These are phyloP conservation scores for Neoniphon sammara DNA, from an alignment of 2,797 vertebrate species.

Conservation along the genomic window DNA sequence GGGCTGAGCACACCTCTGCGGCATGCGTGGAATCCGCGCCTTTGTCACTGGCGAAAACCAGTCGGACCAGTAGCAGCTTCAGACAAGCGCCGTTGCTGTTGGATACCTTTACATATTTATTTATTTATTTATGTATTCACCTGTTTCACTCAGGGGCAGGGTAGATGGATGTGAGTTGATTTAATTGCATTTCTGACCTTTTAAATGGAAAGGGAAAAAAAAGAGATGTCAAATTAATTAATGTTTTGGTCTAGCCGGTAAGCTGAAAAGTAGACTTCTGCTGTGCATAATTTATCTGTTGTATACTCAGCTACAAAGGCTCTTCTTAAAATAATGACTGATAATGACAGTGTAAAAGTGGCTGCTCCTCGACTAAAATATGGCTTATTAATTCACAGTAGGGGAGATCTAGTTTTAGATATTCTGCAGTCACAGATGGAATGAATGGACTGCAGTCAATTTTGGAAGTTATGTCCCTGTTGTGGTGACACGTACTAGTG, in stretches of 20 bases:
- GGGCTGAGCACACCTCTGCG: constrained; percentile 46
- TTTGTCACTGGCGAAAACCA: constrained; percentile 53
- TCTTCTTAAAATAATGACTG: constrained; percentile 16
- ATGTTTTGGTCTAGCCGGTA: constrained; percentile 52
- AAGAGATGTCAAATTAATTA: constrained; percentile 51
- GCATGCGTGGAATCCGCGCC: constrained; percentile 58
- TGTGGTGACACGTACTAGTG: too few species aligned
- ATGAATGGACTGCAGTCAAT: not conserved
- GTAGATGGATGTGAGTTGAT: constrained; percentile 44
- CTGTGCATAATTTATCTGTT: constrained; percentile 38
- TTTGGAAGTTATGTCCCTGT: too few species aligned
- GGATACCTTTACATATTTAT: too few species aligned
- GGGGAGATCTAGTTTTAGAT: not conserved
- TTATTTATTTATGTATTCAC: too few species aligned
- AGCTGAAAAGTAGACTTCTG: constrained; percentile 1
- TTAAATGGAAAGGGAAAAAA: constrained; percentile 26
- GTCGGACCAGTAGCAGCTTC: constrained; percentile 59
- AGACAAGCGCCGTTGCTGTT: constrained; percentile 2
- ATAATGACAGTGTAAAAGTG: not conserved
- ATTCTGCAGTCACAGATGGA: not conserved
- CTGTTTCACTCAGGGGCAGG: constrained; percentile 19
- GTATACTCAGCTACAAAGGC: constrained; percentile 29
- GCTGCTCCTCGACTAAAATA: not conserved
- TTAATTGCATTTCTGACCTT: constrained; percentile 71
- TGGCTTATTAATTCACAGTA: not conserved